A percentile compares a stretch with the other conserved stretches of the same genome.
Conservation (phyloP, 2,888 invertebrate genomes). For the Catocala nupta region DNA sequence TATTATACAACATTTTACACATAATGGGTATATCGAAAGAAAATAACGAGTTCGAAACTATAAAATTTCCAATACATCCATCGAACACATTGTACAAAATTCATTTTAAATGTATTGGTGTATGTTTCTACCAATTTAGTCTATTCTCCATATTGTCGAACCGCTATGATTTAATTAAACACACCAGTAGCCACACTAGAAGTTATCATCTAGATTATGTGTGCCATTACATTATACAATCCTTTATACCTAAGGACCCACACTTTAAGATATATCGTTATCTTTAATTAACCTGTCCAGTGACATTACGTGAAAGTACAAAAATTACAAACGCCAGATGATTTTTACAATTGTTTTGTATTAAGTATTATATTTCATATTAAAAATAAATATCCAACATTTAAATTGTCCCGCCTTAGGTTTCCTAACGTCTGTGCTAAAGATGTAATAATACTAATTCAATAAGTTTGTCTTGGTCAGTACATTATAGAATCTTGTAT, state of each 20-base stretch:
- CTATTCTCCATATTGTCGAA: neutral
- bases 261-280: neutral
- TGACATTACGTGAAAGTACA: conserved; percentile 4
- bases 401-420: too few relatives aligned
- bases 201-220: neutral
- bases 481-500: neutral
- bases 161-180: neutral
- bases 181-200: conserved; percentile 1
- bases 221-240: conserved; percentile 1
- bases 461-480: too few relatives aligned
- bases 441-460: too few relatives aligned
- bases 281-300: neutral
- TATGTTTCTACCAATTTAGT: neutral
- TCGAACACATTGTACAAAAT: neutral
- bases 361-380: neutral
- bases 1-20: neutral
- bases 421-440: too few relatives aligned
- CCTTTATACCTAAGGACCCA: neutral
- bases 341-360: neutral
- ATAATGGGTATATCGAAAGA: too few relatives aligned
- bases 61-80: neutral
- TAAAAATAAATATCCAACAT: neutral
- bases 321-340: neutral
- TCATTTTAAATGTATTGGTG: neutral
- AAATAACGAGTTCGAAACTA: too few relatives aligned